These are phyloP conservation scores for Drosophila recens DNA, from an alignment of 2,888 invertebrate species.

Conservation along the genomic window DNA sequence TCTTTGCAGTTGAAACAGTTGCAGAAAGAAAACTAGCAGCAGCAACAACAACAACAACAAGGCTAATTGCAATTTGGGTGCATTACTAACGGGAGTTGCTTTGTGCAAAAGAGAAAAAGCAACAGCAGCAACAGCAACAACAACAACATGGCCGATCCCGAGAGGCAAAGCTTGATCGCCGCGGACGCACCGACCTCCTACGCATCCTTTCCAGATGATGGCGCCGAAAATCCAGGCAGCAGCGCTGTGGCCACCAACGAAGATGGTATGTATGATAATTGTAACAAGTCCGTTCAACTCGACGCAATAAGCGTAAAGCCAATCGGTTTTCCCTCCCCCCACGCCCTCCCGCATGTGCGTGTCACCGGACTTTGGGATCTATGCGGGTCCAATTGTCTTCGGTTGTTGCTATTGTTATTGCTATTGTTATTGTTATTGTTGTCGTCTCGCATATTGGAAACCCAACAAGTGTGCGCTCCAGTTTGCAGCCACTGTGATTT, in stretches of 20 bases:
- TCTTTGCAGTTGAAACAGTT: conserved; percentile 66
- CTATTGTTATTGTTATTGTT: background rate
- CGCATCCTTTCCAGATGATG: conserved; percentile 69
- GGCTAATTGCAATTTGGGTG: conserved; percentile 57
- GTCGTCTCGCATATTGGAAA: conserved; percentile 56
- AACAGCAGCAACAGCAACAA: conserved; percentile 19
- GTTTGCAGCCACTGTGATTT: conserved; percentile 62
- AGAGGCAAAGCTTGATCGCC: conserved; percentile 83
- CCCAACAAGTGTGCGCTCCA: conserved; percentile 79
- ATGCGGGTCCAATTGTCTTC: conserved; percentile 52
- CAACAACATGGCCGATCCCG: conserved; percentile 83
- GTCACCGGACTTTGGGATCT: conserved; percentile 33
- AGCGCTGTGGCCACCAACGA: conserved; percentile 57
- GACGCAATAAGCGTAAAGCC: conserved; percentile 1
- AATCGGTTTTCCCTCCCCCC: background rate
- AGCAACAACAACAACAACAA: conserved; percentile 32
- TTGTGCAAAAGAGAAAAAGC: conserved; percentile 19
- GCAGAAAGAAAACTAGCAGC: conserved; percentile 41
- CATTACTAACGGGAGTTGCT: conserved; percentile 51
- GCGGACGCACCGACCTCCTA: conserved; percentile 78
- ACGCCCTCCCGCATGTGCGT: conserved; percentile 24
- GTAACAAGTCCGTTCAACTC: conserved; percentile 65
- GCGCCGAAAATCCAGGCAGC: conserved; percentile 65
- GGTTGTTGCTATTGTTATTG: background rate
- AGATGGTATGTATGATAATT: conserved; percentile 65